These are phyloP conservation scores for Helobdella robusta DNA, from an alignment of 2,888 invertebrate genomes.

Conservation along the genomic window DNA sequence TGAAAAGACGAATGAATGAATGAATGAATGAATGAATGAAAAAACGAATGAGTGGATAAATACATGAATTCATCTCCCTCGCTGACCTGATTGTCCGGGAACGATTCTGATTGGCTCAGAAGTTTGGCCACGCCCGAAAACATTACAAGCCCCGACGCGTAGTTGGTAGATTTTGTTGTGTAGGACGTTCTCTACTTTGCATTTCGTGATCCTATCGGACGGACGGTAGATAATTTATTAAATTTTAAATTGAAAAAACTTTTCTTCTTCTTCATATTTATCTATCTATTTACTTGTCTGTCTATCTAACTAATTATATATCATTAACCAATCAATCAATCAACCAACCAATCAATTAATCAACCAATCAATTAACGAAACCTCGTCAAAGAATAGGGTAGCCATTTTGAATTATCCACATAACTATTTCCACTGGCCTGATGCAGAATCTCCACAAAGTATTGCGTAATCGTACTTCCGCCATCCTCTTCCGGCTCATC, in stretches of 20 bases:
- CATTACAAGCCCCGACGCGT: slow-evolving; percentile 18
- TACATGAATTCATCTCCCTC: no score
- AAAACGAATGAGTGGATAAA: no score
- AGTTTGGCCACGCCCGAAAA: slow-evolving; percentile 15
- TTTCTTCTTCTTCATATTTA: background rate
- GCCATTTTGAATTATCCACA: no score
- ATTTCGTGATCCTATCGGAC: slow-evolving; percentile 1
- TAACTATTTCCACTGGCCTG: background rate
- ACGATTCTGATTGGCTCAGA: no score
- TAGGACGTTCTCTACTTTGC: slow-evolving; percentile 15
- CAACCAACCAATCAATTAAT: no score
- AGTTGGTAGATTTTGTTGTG: slow-evolving; percentile 10
- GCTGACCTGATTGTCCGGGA: no score
- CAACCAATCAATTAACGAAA: background rate
- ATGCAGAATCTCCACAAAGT: slow-evolving; percentile 18
- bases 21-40: no score
- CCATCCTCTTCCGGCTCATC: slow-evolving; percentile 20
- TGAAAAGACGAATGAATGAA: no score
- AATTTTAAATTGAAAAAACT: background rate
- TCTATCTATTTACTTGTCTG: no score
- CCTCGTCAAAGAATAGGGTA: slow-evolving; percentile 1
- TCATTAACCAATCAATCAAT: no score
- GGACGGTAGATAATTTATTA: background rate
- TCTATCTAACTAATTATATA: no score
- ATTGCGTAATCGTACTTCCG: slow-evolving; percentile 16